A percentile compares a stretch with the other conserved stretches of the same genome.
Evolutionary conservation across 2,888 invertebrate genomes (phyloP).

Genomic region (Euplagia quadripunctaria): DNA sequence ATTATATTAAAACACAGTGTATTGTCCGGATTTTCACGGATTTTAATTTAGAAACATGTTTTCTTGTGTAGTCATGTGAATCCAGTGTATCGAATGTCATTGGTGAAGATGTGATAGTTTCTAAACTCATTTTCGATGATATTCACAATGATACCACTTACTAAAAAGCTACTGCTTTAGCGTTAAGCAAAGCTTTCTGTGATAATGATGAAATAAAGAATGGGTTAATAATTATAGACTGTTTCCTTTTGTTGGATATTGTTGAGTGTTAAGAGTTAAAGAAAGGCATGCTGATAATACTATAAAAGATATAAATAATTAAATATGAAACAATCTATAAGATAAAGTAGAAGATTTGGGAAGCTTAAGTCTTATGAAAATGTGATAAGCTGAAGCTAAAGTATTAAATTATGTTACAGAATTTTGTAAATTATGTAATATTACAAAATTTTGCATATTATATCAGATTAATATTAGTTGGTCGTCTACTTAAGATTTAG

Average conservation of each 20-base stretch:
- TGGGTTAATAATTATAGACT: constrained; percentile 62
- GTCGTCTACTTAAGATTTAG: constrained; percentile 20
- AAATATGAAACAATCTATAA: constrained; percentile 81
- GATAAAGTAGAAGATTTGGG: constrained; percentile 62
- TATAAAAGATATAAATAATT: constrained; percentile 45
- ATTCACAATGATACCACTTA: constrained; percentile 57
- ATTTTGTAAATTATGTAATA: neutral
- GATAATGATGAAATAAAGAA: constrained; percentile 39
- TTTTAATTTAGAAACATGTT: constrained; percentile 18
- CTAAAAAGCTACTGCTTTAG: constrained; percentile 81
- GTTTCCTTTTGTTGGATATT: constrained; percentile 58
- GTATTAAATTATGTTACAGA: constrained; percentile 54
- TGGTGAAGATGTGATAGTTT: constrained; percentile 51
- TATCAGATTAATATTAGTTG: constrained; percentile 29
- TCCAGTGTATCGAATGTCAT: constrained; percentile 50
- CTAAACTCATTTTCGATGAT: constrained; percentile 45
- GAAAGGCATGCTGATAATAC: constrained; percentile 60
- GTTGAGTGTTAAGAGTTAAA: constrained; percentile 46
- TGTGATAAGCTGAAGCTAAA: constrained; percentile 70
- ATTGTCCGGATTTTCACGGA: constrained; percentile 65
- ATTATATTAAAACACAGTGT: constrained; percentile 43
- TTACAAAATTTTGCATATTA: constrained; percentile 38
- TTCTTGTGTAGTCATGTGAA: constrained; percentile 43
- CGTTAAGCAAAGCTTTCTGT: constrained; percentile 75
- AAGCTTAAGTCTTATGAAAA: constrained; percentile 67